Percentiles rank a stretch among this genome's conserved stretches.
Conservation (phyloP, 2,888 invertebrate species). For the Pyrgus malvae region DNA sequence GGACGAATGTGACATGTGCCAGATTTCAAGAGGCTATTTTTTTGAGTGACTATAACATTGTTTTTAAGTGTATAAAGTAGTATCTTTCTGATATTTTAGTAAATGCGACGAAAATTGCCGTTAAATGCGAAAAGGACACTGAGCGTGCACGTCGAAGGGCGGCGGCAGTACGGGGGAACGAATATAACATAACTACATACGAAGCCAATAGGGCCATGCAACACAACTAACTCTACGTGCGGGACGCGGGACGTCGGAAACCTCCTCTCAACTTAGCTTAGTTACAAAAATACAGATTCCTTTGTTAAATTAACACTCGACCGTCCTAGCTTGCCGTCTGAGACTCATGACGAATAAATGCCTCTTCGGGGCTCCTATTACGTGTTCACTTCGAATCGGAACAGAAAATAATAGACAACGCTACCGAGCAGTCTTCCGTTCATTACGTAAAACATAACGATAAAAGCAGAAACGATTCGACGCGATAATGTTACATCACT, state of each 20-base stretch:
- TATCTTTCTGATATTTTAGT: background rate
- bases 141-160: conserved; percentile 18
- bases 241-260: conserved; percentile 53
- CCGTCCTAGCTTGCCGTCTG: conserved; percentile 74
- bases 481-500: conserved; percentile 44
- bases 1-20: too few relatives aligned
- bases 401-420: conserved; percentile 43
- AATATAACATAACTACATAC: conserved; percentile 57
- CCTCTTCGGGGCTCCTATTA: conserved; percentile 64
- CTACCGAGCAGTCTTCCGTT: conserved; percentile 74
- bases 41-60: too few relatives aligned
- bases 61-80: background rate
- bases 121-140: background rate
- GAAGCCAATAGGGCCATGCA: conserved; percentile 55
- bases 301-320: conserved; percentile 71
- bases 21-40: too few relatives aligned
- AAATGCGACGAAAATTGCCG: background rate
- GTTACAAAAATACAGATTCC: conserved; percentile 79
- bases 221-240: conserved; percentile 45
- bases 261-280: conserved; percentile 59
- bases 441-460: conserved; percentile 59
- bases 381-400: conserved; percentile 33
- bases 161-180: conserved; percentile 35
- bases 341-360: conserved; percentile 65
- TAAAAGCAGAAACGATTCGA: conserved; percentile 49